Conservation (phyloP, 2,113 vertebrate genomes). For the Hemibagrus wyckioides region DNA sequence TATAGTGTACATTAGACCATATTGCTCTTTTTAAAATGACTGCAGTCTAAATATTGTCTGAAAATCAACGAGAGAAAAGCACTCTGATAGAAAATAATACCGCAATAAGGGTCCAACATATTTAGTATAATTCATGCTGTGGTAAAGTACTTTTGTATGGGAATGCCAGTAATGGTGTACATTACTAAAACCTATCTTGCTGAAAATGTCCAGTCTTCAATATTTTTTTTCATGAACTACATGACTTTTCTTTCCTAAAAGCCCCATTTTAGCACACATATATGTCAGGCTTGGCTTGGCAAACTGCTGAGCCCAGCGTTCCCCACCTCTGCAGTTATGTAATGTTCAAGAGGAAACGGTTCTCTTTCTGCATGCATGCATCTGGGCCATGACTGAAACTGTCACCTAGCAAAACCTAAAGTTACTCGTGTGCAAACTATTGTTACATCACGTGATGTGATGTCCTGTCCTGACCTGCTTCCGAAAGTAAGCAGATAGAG, state of each 20-base stretch:
- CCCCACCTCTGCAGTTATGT: constrained; percentile 58
- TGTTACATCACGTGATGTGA: not conserved
- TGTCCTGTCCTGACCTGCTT: not conserved
- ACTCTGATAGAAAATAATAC: not conserved
- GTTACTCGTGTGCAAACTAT: not conserved
- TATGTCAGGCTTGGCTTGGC: constrained; percentile 33
- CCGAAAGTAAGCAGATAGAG: not conserved
- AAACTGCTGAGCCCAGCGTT: constrained; percentile 36
- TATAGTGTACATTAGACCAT: not conserved
- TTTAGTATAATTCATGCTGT: not conserved
- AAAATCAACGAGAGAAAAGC: not conserved
- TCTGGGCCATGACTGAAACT: not conserved
- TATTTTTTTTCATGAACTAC: constrained; percentile 1
- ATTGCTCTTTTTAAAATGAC: not conserved
- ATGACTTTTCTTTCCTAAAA: constrained; percentile 13
- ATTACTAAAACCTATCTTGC: not conserved
- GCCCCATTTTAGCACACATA: constrained; percentile 42
- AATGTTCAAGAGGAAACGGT: constrained; percentile 62
- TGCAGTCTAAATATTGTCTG: not conserved
- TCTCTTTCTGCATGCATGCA: constrained; percentile 50
- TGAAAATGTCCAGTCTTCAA: not conserved
- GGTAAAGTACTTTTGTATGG: not conserved
- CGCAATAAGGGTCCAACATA: not conserved
- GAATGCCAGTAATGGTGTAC: too few relatives aligned
- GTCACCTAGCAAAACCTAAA: not conserved